A percentile compares a stretch with the other conserved stretches of the same genome.
phyloP scores from a whole-genome alignment of 1,140 invertebrate species.

The Drosophila repletoides region DNA sequence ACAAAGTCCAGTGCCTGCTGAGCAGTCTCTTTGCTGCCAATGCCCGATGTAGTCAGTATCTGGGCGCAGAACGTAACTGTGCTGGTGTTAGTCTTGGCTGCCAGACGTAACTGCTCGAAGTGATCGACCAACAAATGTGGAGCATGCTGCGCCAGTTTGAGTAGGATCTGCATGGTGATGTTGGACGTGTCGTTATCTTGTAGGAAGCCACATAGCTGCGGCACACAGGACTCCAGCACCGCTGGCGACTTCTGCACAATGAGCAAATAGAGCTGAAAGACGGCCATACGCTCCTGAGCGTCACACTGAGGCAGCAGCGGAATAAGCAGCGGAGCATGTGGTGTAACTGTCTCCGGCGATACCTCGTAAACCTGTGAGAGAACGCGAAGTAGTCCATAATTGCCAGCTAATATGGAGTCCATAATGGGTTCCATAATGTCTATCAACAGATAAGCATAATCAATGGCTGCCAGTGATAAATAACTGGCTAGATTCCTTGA shows the following conservation, averaged over 20 bases:
- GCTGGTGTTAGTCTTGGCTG: slow-evolving; percentile 87
- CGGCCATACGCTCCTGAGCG: slow-evolving; percentile 90
- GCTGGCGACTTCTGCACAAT: slow-evolving; percentile 91
- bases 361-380: slow-evolving; percentile 94
- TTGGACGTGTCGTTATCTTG: slow-evolving; percentile 83
- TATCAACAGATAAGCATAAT: slow-evolving; percentile 92
- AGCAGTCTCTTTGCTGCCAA: slow-evolving; percentile 87
- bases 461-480: slow-evolving; percentile 94
- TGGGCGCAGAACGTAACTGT: slow-evolving; percentile 86
- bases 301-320: slow-evolving; percentile 91
- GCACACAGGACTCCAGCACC: slow-evolving; percentile 69
- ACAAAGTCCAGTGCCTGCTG: slow-evolving; percentile 91
- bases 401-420: slow-evolving; percentile 92
- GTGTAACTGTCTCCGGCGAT: slow-evolving; percentile 91
- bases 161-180: slow-evolving; percentile 90
- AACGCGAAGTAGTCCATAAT: slow-evolving; percentile 92
- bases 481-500: slow-evolving; percentile 95
- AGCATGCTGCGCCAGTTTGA: slow-evolving; percentile 88
- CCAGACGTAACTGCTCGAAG: slow-evolving; percentile 86
- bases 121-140: slow-evolving; percentile 88
- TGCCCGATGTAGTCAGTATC: slow-evolving; percentile 86
- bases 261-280: slow-evolving; percentile 91
- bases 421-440: slow-evolving; percentile 94
- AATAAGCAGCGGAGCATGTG: slow-evolving; percentile 91
- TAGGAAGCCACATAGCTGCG: slow-evolving; percentile 69